Conservation (phyloP, 2,797 vertebrate genomes). For the Fistularia commersonii region DNA sequence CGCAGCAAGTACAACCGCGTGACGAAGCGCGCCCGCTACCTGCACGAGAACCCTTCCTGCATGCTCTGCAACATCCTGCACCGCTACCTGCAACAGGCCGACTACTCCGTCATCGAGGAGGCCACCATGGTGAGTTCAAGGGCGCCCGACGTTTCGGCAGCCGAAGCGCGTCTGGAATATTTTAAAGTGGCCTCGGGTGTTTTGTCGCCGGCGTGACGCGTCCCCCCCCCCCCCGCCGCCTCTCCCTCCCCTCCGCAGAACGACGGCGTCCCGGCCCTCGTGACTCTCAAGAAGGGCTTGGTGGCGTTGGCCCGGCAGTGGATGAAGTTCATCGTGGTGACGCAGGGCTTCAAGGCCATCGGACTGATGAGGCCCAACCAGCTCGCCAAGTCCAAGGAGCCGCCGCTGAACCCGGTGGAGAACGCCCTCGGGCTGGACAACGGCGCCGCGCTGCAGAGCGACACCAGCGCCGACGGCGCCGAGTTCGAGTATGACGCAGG, state of each 20-base stretch:
- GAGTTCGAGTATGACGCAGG: slow-evolving; percentile 98
- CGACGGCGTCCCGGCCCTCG: slow-evolving; percentile 92
- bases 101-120: slow-evolving; percentile 93
- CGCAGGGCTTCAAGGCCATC: slow-evolving; percentile 94
- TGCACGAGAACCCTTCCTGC: slow-evolving; percentile 97
- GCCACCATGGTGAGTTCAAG: slow-evolving; percentile 87
- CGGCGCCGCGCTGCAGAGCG: slow-evolving; percentile 88
- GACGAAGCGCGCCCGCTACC: slow-evolving; percentile 90
- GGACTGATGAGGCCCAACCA: slow-evolving; percentile 87
- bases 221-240: too few relatives aligned
- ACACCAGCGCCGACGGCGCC: slow-evolving; percentile 95
- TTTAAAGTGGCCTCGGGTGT: too few relatives aligned
- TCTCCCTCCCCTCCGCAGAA: slow-evolving; percentile 71
- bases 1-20: slow-evolving; percentile 97
- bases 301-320: slow-evolving; percentile 96
- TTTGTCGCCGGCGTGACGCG: too few relatives aligned
- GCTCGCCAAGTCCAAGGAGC: slow-evolving; percentile 79
- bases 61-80: slow-evolving; percentile 96
- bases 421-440: slow-evolving; percentile 80
- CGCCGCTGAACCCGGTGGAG: slow-evolving; percentile 66
- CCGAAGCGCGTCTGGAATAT: not conserved
- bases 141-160: not conserved
- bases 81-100: slow-evolving; percentile 94
- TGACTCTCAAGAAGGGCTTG: slow-evolving; percentile 95
- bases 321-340: slow-evolving; percentile 99